phyloP scores from a whole-genome alignment of 2,888 invertebrate genomes.

The Eilema sororculum region DNA sequence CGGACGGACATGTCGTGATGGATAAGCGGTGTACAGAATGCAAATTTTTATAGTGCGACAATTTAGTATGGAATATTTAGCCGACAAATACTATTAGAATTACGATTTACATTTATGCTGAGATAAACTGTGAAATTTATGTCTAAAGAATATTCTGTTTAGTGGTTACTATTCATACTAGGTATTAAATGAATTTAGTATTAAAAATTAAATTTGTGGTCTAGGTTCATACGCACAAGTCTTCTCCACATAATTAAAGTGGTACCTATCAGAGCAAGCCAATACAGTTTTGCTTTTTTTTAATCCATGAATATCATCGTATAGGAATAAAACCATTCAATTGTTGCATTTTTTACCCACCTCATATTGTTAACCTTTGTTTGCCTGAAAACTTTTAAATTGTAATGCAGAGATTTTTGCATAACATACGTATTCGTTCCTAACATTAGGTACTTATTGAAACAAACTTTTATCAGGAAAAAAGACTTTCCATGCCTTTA shows the following conservation, averaged over 20 bases:
- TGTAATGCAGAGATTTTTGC: not conserved
- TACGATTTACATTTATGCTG: not conserved
- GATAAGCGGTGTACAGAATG: conserved; percentile 58
- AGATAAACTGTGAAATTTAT: not conserved
- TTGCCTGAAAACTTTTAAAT: not conserved
- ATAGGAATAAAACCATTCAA: not conserved
- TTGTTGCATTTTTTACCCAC: not conserved
- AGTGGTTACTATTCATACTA: no score
- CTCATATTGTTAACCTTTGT: not conserved
- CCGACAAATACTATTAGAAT: conserved; percentile 11
- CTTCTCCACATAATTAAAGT: no score
- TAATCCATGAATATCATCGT: no score
- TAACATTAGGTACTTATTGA: not conserved
- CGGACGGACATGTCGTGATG: conserved; percentile 64
- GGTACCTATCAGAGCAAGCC: no score
- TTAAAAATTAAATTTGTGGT: no score
- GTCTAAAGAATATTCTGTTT: not conserved
- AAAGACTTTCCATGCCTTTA: no score
- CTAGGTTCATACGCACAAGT: no score
- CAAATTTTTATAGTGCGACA: conserved; percentile 33
- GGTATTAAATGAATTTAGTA: no score
- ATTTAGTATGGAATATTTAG: conserved; percentile 10
- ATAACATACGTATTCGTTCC: not conserved
- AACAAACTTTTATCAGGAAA: no score
- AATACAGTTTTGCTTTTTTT: no score